Evolutionary conservation across 2,888 invertebrate species (phyloP).

Genomic region (Lepidonotus clava): DNA sequence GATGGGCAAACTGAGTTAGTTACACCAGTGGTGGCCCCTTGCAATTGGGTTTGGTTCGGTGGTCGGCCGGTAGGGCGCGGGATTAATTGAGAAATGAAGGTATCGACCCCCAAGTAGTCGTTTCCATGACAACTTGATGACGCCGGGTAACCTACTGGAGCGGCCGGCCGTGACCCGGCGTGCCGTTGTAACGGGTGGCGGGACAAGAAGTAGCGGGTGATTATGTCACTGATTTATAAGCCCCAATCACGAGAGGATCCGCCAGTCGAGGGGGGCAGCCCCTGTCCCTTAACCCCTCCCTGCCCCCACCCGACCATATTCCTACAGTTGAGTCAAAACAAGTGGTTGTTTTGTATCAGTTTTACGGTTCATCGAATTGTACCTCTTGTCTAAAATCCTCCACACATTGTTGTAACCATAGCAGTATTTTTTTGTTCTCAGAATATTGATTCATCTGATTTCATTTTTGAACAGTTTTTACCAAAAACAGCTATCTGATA

Average conservation of each 20-base stretch:
- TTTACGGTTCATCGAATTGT: no score
- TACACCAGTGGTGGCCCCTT: background rate
- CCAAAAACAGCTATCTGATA: no score
- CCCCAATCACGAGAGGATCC: constrained; percentile 5
- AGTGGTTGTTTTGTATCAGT: no score
- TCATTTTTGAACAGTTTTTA: no score
- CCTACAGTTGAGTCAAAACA: no score
- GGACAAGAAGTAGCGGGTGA: background rate
- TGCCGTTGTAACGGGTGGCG: background rate
- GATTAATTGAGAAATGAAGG: constrained; percentile 19
- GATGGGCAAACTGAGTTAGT: background rate
- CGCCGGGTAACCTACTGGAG: background rate
- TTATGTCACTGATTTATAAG: constrained; percentile 27
- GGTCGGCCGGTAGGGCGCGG: background rate
- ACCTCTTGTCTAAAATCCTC: no score
- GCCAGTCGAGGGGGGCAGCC: background rate
- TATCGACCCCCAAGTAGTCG: background rate
- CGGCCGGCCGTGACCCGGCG: background rate
- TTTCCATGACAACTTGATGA: constrained; percentile 23
- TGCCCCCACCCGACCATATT: no score
- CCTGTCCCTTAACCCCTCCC: background rate
- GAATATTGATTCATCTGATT: no score
- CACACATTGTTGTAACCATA: no score
- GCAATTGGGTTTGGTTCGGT: no score
- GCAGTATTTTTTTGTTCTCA: no score